Base-by-base conservation (phyloP, 1,140 invertebrate species). In the Bombus consobrinus region DNA sequence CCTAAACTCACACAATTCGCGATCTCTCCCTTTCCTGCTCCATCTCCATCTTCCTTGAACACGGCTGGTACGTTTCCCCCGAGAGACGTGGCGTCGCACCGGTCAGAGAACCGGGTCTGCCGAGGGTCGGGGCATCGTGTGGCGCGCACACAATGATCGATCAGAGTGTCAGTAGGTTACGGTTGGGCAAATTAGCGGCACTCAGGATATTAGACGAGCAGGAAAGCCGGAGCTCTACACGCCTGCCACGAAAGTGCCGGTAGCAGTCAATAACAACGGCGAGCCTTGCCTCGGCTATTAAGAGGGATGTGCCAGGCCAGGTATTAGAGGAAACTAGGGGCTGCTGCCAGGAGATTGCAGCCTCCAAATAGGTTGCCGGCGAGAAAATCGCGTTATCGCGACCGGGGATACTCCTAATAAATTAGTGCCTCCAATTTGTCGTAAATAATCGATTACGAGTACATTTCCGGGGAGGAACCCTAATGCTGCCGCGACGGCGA, bases 181-280 rank as follows among this genome's bases (percentile, higher is more conserved):
- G 90, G 90, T 86, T 73, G 86, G 88, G 91, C 90, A 93, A 94
- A 94, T 95, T 94, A 94, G 93, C 91, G 91, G 88, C 92, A 94
- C 92, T 94, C 92, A 89, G 93, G 93, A 94, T 94, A 94, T 94
- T 94, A 94, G 93, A 93, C 92, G 87, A 71, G 47, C 77, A 73
- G 83, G 89, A 81, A 79, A 87, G 75, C 59, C 75, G 34, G 41
- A 39, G n/a, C 64, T 53, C 43, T 72, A 43, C 71, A 43, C 79
- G 71, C 28, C 39, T 57, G 39, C 83, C 73, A 68, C 73, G 89
- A 90, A 85, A 75, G 81, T 57, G 85, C 72, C 75, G 78, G 87
- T 72, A 85, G 79, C 81, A 78, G 88, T 78, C 86, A 89, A 89
- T 91, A 88, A 90, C 86, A 87, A 83, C 86, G 78, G 87, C 81